Evolutionary conservation across 2,888 invertebrate species (phyloP).

Genomic region (Lepeophtheirus nordmannii): DNA sequence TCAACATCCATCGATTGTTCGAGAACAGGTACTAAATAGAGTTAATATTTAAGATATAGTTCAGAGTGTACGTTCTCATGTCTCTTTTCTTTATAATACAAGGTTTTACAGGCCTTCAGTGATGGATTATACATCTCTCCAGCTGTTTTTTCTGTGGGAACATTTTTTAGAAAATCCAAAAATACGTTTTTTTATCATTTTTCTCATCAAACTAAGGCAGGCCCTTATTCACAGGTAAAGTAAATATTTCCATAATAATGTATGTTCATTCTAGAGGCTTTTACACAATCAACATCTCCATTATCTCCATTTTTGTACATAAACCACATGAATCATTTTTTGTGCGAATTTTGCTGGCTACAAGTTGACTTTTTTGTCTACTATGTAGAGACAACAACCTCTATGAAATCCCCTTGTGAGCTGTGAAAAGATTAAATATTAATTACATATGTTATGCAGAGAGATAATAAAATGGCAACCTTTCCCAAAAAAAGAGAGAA

Average conservation of each 20-base stretch:
- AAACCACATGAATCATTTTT: no score
- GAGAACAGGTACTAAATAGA: not conserved
- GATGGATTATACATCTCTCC: slow-evolving; percentile 15
- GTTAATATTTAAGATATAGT: not conserved
- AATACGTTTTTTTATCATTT: slow-evolving; percentile 21
- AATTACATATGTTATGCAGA: no score
- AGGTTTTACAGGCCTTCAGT: slow-evolving; percentile 21
- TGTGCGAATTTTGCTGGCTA: no score
- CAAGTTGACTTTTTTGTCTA: no score
- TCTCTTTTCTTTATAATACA: not conserved
- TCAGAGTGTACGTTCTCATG: not conserved
- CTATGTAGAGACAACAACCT: no score
- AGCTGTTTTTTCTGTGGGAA: slow-evolving; percentile 17
- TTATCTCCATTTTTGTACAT: no score
- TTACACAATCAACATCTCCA: no score
- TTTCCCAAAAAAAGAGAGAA: no score
- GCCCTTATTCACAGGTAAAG: slow-evolving; percentile 3
- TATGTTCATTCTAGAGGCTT: no score
- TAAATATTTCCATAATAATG: not conserved
- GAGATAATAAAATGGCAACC: no score
- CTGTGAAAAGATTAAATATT: no score
- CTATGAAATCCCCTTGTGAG: no score
- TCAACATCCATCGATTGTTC: slow-evolving; percentile 8
- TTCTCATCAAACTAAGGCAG: slow-evolving; percentile 7
- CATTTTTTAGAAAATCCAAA: slow-evolving; percentile 17